These are phyloP conservation scores for Hermaeophaga mercurialis DNA, from an alignment of 2,888 invertebrate species.

Conservation along the genomic window DNA sequence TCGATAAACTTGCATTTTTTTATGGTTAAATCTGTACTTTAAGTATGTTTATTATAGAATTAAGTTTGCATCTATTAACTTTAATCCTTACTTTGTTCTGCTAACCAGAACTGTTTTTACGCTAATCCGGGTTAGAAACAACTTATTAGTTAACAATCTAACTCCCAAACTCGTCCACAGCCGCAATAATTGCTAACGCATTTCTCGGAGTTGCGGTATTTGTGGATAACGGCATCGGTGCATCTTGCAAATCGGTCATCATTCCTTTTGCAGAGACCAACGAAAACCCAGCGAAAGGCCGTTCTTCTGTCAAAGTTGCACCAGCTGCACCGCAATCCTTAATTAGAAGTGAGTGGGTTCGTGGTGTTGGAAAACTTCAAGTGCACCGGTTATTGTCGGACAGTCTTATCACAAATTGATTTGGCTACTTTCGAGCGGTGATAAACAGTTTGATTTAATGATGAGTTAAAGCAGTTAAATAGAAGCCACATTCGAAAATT, in stretches of 20 bases:
- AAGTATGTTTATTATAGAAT: too few species aligned
- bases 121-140: background rate
- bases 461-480: too few species aligned
- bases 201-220: background rate
- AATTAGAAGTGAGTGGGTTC: slow-evolving; percentile 33
- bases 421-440: background rate
- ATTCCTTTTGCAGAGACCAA: background rate
- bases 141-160: slow-evolving; percentile 4
- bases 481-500: too few species aligned
- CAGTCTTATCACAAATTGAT: background rate
- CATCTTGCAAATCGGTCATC: background rate
- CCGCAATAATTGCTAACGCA: background rate
- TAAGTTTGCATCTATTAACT: too few species aligned
- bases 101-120: too few species aligned
- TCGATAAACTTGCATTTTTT: background rate
- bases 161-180: background rate
- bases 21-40: too few species aligned
- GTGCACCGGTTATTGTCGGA: slow-evolving; percentile 23
- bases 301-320: background rate
- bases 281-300: background rate
- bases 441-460: background rate
- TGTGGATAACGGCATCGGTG: background rate
- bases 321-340: slow-evolving; percentile 27
- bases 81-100: too few species aligned
- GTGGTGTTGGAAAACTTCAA: slow-evolving; percentile 27